Conservation (phyloP, 2,888 invertebrate genomes). For the Cepaea hortensis region DNA sequence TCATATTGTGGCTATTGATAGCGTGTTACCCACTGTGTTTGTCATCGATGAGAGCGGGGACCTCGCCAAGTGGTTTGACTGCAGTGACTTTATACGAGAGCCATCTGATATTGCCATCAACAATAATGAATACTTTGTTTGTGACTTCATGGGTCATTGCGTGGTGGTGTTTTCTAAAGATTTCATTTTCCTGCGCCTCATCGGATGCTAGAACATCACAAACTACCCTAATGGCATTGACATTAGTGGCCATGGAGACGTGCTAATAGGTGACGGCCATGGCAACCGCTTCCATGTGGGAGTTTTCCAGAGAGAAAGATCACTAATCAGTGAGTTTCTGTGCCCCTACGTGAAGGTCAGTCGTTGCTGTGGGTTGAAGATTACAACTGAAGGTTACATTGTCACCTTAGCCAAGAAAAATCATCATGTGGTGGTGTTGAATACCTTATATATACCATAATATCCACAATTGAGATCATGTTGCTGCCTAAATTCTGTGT, state of each 20-base stretch:
- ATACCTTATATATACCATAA: conserved; percentile 76
- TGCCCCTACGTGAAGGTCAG: conserved; percentile 98
- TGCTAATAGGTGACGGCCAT: conserved; percentile 97
- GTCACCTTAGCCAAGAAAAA: conserved; percentile 95
- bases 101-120: conserved; percentile 97
- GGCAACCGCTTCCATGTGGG: conserved; percentile 98
- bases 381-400: conserved; percentile 96
- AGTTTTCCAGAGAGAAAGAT: conserved; percentile 92
- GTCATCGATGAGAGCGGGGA: conserved; percentile 94
- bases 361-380: conserved; percentile 97
- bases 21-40: conserved; percentile 96
- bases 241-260: conserved; percentile 96
- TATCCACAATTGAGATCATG: not conserved
- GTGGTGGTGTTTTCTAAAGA: conserved; percentile 93
- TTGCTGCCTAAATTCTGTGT: conserved; percentile 18
- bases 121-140: conserved; percentile 92
- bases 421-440: conserved; percentile 95
- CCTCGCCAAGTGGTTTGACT: conserved; percentile 96
- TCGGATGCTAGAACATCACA: conserved; percentile 95
- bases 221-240: conserved; percentile 98
- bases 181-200: conserved; percentile 91
- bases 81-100: conserved; percentile 97
- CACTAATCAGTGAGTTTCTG: conserved; percentile 86
- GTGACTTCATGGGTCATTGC: conserved; percentile 97
- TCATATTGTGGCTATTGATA: conserved; percentile 96